phyloP scores from a whole-genome alignment of 2,888 invertebrate genomes.

The Plebejus argus region DNA sequence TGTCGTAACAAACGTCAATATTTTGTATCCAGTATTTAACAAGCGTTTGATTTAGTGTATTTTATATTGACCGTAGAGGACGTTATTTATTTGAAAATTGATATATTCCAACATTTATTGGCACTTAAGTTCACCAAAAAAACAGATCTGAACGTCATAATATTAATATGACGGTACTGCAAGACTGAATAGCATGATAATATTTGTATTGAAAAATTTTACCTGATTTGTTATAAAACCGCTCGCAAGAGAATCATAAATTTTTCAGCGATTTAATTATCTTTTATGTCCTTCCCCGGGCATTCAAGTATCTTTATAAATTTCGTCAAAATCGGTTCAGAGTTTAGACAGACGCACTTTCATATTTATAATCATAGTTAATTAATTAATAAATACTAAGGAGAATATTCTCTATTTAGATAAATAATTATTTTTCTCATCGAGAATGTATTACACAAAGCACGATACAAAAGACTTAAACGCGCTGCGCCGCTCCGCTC shows the following conservation, averaged over 20 bases:
- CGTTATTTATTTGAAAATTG: background rate
- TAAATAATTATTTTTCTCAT: background rate
- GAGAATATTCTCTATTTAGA: too few relatives aligned
- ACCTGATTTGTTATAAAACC: too few relatives aligned
- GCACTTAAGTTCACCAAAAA: background rate
- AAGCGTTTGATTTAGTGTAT: constrained; percentile 24
- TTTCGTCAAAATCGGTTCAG: background rate
- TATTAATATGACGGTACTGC: background rate
- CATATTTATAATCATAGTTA: too few relatives aligned
- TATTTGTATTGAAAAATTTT: background rate
- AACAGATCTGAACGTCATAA: background rate
- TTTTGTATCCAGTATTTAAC: constrained; percentile 1
- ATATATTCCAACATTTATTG: constrained; percentile 14
- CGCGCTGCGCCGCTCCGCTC: background rate
- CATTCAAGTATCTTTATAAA: background rate
- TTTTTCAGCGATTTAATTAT: too few relatives aligned
- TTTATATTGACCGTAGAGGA: constrained; percentile 12
- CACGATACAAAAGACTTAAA: background rate
- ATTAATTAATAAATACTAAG: too few relatives aligned
- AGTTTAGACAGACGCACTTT: too few relatives aligned
- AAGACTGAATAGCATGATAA: background rate
- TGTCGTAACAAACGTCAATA: constrained; percentile 29
- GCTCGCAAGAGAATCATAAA: too few relatives aligned
- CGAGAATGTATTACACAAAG: background rate
- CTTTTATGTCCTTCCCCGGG: background rate